Conservation (phyloP, 2,797 vertebrate species). For the Sitta carolinensis region DNA sequence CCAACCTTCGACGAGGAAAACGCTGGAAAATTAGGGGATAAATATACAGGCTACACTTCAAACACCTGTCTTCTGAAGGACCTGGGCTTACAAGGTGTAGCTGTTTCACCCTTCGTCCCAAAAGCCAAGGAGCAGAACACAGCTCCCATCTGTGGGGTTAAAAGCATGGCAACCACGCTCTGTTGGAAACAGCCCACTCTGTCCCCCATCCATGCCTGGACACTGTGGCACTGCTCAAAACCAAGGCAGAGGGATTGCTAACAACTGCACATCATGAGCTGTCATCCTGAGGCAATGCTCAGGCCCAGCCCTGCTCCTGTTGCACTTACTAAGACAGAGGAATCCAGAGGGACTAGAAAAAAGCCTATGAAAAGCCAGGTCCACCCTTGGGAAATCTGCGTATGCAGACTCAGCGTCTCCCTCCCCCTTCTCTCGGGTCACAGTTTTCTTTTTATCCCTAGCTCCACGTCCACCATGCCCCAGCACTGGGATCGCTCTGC, state of each 20-base stretch:
- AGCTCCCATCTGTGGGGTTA: background rate
- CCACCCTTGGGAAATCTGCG: background rate
- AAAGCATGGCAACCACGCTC: rapidly evolving
- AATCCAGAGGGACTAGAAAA: background rate
- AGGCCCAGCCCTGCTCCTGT: background rate
- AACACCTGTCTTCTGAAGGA: background rate
- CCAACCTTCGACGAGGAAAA: background rate
- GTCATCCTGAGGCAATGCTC: background rate
- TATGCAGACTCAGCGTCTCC: background rate
- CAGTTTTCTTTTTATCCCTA: background rate
- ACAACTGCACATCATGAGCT: rapidly evolving
- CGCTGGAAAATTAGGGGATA: background rate
- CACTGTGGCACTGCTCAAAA: background rate
- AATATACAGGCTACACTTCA: background rate
- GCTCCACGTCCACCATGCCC: background rate
- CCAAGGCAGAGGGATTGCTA: background rate
- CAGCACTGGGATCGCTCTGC: background rate
- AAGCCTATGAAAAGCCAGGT: background rate
- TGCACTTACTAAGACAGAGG: background rate
- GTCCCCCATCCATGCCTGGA: background rate
- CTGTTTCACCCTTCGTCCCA: background rate
- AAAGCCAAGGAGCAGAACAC: background rate
- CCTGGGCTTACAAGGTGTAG: background rate
- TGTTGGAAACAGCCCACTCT: background rate
- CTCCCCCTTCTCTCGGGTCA: background rate